Evolutionary conservation across 2,888 invertebrate genomes (phyloP).

Genomic region (Dynastes tityus): DNA sequence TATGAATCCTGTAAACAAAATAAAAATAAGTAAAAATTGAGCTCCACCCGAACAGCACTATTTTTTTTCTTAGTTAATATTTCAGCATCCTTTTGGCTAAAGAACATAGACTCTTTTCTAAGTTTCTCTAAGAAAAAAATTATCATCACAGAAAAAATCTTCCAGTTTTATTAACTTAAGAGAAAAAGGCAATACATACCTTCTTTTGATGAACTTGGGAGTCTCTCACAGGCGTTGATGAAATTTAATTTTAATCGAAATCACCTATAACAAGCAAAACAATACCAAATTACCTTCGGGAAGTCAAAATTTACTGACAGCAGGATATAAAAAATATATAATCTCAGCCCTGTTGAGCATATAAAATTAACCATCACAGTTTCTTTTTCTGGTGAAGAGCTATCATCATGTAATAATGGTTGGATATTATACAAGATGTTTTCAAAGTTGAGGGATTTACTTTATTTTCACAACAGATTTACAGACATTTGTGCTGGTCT

Average conservation of each 20-base stretch:
- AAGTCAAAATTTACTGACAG: not conserved
- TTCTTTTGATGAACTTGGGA: not conserved
- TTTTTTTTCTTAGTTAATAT: too few relatives aligned
- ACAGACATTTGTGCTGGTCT: too few relatives aligned
- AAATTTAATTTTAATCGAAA: not conserved
- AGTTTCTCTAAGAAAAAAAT: slow-evolving; percentile 17
- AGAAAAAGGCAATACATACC: not conserved
- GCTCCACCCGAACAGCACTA: too few relatives aligned
- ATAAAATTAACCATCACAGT: slow-evolving; percentile 51
- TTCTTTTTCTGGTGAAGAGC: slow-evolving; percentile 45
- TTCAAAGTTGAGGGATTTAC: too few relatives aligned
- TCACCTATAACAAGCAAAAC: slow-evolving; percentile 21
- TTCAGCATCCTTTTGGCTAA: slow-evolving; percentile 54
- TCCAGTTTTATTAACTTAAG: not conserved
- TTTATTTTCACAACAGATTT: too few relatives aligned
- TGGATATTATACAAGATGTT: too few relatives aligned
- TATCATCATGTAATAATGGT: slow-evolving; percentile 52
- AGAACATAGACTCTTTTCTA: slow-evolving; percentile 15
- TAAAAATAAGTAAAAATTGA: too few relatives aligned
- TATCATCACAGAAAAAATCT: slow-evolving; percentile 36
- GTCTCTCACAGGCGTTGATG: too few relatives aligned
- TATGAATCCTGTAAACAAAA: too few relatives aligned
- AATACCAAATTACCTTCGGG: slow-evolving; percentile 21
- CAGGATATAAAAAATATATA: not conserved
- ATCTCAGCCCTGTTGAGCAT: slow-evolving; percentile 58